A percentile compares a stretch with the other conserved stretches of the same genome.
phyloP scores from a whole-genome alignment of 2,797 vertebrate genomes.

The Coregonus suidteri region DNA sequence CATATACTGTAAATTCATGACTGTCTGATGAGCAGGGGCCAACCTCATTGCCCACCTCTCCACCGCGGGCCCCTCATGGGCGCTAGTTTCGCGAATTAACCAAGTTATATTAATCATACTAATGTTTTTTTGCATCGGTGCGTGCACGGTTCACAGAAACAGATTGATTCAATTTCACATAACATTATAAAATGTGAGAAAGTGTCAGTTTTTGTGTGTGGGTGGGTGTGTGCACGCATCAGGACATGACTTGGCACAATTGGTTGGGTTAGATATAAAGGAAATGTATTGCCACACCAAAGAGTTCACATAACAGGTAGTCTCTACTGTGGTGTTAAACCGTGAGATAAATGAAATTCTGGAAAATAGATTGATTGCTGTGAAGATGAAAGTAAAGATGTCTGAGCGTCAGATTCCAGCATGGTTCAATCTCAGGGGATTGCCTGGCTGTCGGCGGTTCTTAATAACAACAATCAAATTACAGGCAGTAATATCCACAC shows the following conservation, averaged over 20 bases:
- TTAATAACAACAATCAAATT: conserved; percentile 56
- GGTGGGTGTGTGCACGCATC: not conserved
- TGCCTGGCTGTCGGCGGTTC: conserved; percentile 43
- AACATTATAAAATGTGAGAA: too few relatives aligned
- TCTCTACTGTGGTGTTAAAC: not conserved
- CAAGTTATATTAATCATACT: not conserved
- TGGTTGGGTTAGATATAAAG: too few relatives aligned
- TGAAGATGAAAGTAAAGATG: conserved; percentile 12
- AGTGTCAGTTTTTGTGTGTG: too few relatives aligned
- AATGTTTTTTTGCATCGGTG: not conserved
- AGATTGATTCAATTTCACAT: too few relatives aligned
- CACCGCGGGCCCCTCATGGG: not conserved
- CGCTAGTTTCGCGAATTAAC: not conserved
- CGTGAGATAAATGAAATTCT: not conserved
- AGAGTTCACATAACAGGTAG: not conserved
- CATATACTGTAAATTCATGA: not conserved
- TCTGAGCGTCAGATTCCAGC: conserved; percentile 43
- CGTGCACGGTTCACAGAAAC: too few relatives aligned
- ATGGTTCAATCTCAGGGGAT: conserved; percentile 37
- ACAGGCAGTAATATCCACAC: not conserved
- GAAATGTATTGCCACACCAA: too few relatives aligned
- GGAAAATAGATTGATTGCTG: conserved; percentile 44
- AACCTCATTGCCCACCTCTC: not conserved
- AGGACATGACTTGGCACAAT: too few relatives aligned
- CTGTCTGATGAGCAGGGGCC: not conserved